Base-by-base conservation (phyloP, 2,797 vertebrate genomes). In the Rhodeus uyekii region DNA sequence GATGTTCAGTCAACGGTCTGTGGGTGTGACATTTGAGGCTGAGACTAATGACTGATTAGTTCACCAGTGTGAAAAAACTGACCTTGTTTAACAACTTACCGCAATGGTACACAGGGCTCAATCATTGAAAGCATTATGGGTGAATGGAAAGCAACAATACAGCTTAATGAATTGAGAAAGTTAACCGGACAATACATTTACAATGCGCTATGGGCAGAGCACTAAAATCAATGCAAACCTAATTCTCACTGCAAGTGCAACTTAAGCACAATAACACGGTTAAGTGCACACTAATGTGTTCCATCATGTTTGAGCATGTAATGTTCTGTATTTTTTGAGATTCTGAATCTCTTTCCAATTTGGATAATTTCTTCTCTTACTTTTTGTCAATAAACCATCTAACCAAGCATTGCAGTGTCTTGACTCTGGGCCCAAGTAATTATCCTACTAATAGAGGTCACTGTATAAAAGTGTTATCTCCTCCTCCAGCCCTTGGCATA, bases 381-480 rank as follows among this genome's bases (percentile, higher is more conserved):
- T 50, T 64, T 77, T 38, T 65, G 69, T 65, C 69, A 74, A 65
- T 53, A 78, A 75, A 58, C 32, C 24, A 36, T 14, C 46, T 29
- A 65, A 32, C 29, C n/a, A 76, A 72, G 63, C 24, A 48, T 64
- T 24, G 38, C n/a, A 46, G 69, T 76, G 64, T 34, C 55, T 36
- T 78, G 61, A 58, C 29, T 68, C 27, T 63, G 39, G 50, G 71
- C 71, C 53, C 44, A 76, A n/a, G 48, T 36, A 76, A 78, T 78
- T 83, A 58, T 53, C 29, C 61, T 42, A 75, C 71, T 81, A 81
- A 81, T 75, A 19, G 46, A 75, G 71, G 60, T 48, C 46, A 34
- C 34, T 65, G 60, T 22, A 81, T 48, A 55, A 78, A 38, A 42
- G 27, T 75, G 80, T 65, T 81, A 75, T 81, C 80, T 85, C 27